A percentile compares a stretch with the other conserved stretches of the same genome.
Evolutionary conservation across 30 jellyfish, hydroid and myxozoan genomes (phyloP).

Genomic region (Sanderia malayensis): DNA sequence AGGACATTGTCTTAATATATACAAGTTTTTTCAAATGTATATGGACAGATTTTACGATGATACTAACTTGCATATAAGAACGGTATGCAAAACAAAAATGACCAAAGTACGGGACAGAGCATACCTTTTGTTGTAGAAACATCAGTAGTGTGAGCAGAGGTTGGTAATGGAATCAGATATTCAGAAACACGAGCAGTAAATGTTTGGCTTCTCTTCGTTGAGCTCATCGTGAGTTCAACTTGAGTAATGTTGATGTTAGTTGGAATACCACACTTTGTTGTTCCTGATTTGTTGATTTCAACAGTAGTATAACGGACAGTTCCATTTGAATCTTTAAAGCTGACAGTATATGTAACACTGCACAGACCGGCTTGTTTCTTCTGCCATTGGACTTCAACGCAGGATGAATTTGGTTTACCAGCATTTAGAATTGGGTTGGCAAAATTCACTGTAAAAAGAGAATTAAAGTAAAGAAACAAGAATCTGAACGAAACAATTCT

Average conservation of each 20-base stretch:
- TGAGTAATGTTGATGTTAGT: background rate
- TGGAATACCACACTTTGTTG: background rate
- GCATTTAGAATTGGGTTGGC: background rate
- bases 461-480: too few species aligned
- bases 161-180: background rate
- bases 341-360: background rate
- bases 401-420: background rate
- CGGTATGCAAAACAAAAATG: too few species aligned
- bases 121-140: too few species aligned
- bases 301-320: background rate
- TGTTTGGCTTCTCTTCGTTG: background rate
- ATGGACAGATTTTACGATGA: too few species aligned
- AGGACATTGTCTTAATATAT: too few species aligned
- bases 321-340: background rate
- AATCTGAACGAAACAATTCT: too few species aligned
- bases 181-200: background rate
- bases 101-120: too few species aligned
- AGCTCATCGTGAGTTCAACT: conserved; percentile 1
- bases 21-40: too few species aligned
- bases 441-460: background rate
- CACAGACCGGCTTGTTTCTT: background rate
- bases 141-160: too few species aligned
- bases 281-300: background rate
- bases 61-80: too few species aligned
- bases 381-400: conserved; percentile 4